Evolutionary conservation across 1,140 invertebrate genomes (phyloP).

Genomic region (Drosophila erecta): DNA sequence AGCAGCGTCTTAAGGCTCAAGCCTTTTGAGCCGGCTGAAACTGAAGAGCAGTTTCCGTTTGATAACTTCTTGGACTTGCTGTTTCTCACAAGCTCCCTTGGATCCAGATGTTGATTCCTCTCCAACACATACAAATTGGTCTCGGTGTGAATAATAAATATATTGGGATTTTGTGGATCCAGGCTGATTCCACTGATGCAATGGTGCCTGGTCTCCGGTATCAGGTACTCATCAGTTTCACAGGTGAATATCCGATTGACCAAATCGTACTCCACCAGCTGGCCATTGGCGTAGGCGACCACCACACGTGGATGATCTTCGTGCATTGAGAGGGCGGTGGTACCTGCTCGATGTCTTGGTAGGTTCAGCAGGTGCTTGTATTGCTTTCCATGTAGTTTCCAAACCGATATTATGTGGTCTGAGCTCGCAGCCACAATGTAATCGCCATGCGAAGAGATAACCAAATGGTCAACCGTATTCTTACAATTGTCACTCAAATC

Average conservation of each 20-base stretch:
- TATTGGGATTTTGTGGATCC: slow-evolving; percentile 86
- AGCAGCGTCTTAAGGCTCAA: slow-evolving; percentile 14
- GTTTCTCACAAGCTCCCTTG: not conserved
- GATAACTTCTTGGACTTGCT: slow-evolving; percentile 28
- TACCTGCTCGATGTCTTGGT: slow-evolving; percentile 88
- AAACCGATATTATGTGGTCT: slow-evolving; percentile 87
- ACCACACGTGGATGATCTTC: slow-evolving; percentile 86
- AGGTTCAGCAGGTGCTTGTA: slow-evolving; percentile 86
- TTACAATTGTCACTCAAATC: slow-evolving; percentile 31
- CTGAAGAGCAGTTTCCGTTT: not conserved
- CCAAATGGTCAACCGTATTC: slow-evolving; percentile 26
- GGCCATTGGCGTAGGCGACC: slow-evolving; percentile 90
- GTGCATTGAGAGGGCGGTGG: slow-evolving; percentile 89
- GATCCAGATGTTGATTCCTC: slow-evolving; percentile 2
- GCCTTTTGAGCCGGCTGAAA: not conserved
- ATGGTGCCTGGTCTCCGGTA: slow-evolving; percentile 29
- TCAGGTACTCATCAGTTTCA: slow-evolving; percentile 78
- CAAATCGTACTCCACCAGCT: slow-evolving; percentile 90
- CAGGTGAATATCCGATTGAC: slow-evolving; percentile 86
- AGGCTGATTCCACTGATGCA: slow-evolving; percentile 87
- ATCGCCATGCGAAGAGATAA: slow-evolving; percentile 85
- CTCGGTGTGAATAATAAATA: slow-evolving; percentile 89
- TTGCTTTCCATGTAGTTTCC: slow-evolving; percentile 84
- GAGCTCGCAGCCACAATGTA: slow-evolving; percentile 88
- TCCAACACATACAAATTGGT: slow-evolving; percentile 87